A percentile compares a stretch with the other conserved stretches of the same genome.
Evolutionary conservation across 2,797 vertebrate species (phyloP).

Genomic region (Darevskia mixta): DNA sequence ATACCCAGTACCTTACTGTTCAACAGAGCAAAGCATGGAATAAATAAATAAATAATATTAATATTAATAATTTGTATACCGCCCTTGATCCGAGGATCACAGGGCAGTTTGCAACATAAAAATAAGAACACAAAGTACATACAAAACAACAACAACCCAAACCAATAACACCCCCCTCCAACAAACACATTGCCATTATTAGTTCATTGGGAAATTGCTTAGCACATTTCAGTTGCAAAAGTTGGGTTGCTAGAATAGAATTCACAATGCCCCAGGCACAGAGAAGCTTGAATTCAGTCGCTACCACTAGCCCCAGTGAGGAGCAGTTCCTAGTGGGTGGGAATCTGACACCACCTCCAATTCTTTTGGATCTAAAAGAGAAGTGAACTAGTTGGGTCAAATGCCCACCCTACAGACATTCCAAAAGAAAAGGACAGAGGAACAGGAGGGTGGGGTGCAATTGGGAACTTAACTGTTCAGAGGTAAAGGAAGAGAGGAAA

Average conservation of each 20-base stretch:
- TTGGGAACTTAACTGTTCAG: neutral
- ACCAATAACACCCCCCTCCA: neutral
- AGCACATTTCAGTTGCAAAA: neutral
- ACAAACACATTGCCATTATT: too few species aligned
- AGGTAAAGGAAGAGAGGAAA: neutral
- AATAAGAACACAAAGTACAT: neutral
- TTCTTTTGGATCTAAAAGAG: neutral
- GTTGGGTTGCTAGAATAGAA: neutral
- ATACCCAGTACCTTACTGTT: neutral
- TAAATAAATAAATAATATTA: too few species aligned
- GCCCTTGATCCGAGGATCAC: neutral
- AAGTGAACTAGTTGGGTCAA: constrained; percentile 20
- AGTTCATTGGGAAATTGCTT: too few species aligned
- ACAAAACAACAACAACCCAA: neutral
- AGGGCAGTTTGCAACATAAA: neutral
- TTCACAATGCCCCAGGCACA: neutral
- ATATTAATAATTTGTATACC: too few species aligned
- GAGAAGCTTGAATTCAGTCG: neutral
- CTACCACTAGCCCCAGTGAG: neutral
- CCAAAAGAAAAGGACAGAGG: neutral
- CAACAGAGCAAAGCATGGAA: neutral
- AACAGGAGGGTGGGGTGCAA: too few species aligned
- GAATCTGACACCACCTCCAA: neutral
- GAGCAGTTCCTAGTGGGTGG: neutral
- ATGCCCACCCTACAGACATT: neutral